phyloP scores from a whole-genome alignment of 2,113 vertebrate genomes.

The Periophthalmus modestus region DNA sequence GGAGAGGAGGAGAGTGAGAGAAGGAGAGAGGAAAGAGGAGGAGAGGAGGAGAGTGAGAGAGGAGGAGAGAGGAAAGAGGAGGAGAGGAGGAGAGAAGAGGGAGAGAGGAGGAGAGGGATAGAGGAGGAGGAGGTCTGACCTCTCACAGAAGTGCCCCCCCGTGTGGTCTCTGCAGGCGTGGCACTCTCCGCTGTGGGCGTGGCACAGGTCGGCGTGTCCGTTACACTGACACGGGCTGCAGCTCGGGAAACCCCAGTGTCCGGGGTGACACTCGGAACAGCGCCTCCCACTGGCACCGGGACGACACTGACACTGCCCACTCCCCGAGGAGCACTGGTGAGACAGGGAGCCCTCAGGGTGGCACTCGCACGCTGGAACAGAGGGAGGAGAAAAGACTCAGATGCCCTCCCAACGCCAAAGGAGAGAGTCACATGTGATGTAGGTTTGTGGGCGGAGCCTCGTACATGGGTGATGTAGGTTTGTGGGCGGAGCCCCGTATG shows the following conservation, averaged over 20 bases:
- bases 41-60: too few species aligned
- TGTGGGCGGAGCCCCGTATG: too few species aligned
- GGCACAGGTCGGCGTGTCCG: slow-evolving; percentile 78
- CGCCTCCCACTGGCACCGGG: slow-evolving; percentile 66
- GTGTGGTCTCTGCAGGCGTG: slow-evolving; percentile 74
- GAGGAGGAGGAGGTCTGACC: slow-evolving; percentile 49
- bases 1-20: too few species aligned
- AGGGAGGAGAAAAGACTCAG: neutral
- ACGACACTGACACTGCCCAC: slow-evolving; percentile 82
- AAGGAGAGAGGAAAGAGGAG: too few species aligned
- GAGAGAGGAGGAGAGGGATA: too few species aligned
- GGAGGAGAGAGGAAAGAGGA: too few species aligned
- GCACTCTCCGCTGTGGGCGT: slow-evolving; percentile 73
- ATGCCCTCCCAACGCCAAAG: too few species aligned
- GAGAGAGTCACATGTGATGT: too few species aligned
- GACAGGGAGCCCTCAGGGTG: slow-evolving; percentile 77
- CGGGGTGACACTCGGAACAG: slow-evolving; percentile 77
- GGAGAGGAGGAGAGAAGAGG: too few species aligned
- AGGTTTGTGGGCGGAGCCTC: too few species aligned
- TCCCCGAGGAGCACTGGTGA: slow-evolving; percentile 76
- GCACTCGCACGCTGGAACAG: slow-evolving; percentile 80
- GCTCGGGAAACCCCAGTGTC: slow-evolving; percentile 81
- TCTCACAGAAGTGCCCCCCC: slow-evolving; percentile 75
- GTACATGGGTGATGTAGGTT: too few species aligned
- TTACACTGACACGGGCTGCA: slow-evolving; percentile 83